Evolutionary conservation across 1,140 invertebrate genomes (phyloP).

Genomic region (Atta texana): DNA sequence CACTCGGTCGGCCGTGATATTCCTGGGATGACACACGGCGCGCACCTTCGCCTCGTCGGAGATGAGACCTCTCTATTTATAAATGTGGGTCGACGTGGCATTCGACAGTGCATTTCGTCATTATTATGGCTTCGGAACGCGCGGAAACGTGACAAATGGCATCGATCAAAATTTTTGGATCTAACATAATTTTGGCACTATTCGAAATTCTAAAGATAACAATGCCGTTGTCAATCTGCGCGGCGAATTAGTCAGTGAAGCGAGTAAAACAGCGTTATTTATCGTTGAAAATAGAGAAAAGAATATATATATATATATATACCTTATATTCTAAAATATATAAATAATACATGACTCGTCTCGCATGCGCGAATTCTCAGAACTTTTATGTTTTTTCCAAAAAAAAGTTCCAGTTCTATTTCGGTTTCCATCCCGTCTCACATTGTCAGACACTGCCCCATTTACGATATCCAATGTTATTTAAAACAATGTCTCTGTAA

Average conservation of each 20-base stretch:
- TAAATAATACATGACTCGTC: background rate
- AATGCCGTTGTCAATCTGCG: background rate
- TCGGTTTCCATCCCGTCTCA: background rate
- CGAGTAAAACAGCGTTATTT: background rate
- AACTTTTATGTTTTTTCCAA: background rate
- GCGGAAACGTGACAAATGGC: conserved; percentile 39
- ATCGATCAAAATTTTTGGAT: conserved; percentile 57
- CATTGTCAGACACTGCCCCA: background rate
- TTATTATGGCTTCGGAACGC: conserved; percentile 78
- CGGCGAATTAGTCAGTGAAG: background rate
- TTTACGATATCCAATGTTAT: background rate
- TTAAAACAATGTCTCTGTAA: conserved; percentile 2
- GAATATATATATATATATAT: background rate
- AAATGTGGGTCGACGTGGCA: conserved; percentile 82
- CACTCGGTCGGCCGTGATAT: conserved; percentile 80
- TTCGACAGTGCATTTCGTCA: conserved; percentile 78
- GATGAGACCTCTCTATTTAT: conserved; percentile 83
- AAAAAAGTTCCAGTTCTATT: background rate
- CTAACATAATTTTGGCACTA: background rate
- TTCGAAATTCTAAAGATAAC: conserved; percentile 20
- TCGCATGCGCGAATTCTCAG: background rate
- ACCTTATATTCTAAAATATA: background rate
- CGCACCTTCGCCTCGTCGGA: conserved; percentile 78
- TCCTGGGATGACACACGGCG: conserved; percentile 80
- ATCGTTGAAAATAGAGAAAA: background rate